These are phyloP conservation scores for Isaurus tuberculatus DNA, from an alignment of 92 coral and sea anemone species.

Conservation along the genomic window DNA sequence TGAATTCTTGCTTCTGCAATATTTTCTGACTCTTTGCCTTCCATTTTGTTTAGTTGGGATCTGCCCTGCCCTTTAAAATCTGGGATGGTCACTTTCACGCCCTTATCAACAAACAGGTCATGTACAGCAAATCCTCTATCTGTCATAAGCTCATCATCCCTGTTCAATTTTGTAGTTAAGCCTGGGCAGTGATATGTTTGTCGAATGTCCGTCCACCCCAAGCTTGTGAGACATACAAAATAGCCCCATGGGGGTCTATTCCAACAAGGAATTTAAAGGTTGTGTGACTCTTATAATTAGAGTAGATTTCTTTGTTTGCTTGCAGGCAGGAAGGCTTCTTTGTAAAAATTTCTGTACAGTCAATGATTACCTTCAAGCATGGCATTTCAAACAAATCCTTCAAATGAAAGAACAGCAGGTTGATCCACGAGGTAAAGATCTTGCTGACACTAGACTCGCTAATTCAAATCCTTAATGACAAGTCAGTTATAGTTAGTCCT, in stretches of 20 bases:
- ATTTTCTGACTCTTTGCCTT: slow-evolving; percentile 27
- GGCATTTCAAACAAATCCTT: slow-evolving; percentile 4
- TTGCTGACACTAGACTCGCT: not conserved
- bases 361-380: not conserved
- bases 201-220: slow-evolving; percentile 10
- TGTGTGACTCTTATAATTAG: not conserved
- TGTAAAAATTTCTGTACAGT: not conserved
- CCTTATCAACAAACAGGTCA: slow-evolving; percentile 2
- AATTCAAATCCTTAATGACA: not conserved
- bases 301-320: slow-evolving; percentile 1
- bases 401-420: not conserved
- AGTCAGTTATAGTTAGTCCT: slow-evolving; percentile 5
- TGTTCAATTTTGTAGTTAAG: not conserved
- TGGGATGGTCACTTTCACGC: slow-evolving; percentile 42
- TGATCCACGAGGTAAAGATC: slow-evolving; percentile 9
- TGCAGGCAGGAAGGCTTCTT: not conserved
- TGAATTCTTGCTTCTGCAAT: slow-evolving; percentile 52
- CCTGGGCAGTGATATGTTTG: not conserved
- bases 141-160: slow-evolving; percentile 32
- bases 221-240: not conserved
- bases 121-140: slow-evolving; percentile 52
- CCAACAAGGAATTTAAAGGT: not conserved
- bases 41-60: slow-evolving; percentile 39
- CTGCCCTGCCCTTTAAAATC: slow-evolving; percentile 50
- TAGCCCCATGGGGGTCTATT: not conserved